Conservation (phyloP, 2,888 invertebrate species). For the Diploptera punctata region DNA sequence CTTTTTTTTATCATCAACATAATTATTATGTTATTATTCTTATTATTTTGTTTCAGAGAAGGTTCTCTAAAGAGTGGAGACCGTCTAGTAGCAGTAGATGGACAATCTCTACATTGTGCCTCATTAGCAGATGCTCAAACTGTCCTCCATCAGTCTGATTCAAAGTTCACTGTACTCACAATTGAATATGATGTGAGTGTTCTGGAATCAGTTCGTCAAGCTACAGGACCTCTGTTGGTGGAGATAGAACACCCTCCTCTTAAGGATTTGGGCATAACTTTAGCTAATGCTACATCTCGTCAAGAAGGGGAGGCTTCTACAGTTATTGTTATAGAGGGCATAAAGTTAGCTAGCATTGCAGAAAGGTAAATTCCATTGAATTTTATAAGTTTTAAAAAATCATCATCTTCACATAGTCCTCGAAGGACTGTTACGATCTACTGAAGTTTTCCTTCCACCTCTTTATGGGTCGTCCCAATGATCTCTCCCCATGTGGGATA, state of each 20-base stretch:
- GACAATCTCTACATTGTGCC: constrained; percentile 72
- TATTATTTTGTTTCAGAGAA: constrained; percentile 66
- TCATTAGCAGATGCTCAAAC: constrained; percentile 85
- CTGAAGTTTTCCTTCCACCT: too few relatives aligned
- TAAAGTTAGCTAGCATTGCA: constrained; percentile 85
- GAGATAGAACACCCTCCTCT: constrained; percentile 88
- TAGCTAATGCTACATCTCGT: constrained; percentile 67
- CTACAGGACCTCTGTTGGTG: constrained; percentile 86
- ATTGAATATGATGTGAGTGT: constrained; percentile 93
- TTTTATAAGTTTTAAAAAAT: too few relatives aligned
- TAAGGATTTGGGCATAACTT: constrained; percentile 82
- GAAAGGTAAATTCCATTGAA: constrained; percentile 79
- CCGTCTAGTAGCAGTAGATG: constrained; percentile 84
- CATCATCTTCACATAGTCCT: too few relatives aligned
- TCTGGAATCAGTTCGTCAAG: constrained; percentile 85
- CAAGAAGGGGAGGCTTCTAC: constrained; percentile 70
- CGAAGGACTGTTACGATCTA: too few relatives aligned
- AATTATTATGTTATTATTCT: too few relatives aligned
- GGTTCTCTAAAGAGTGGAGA: constrained; percentile 92
- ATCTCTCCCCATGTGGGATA: too few relatives aligned
- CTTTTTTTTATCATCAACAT: too few relatives aligned
- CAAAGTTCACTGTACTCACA: constrained; percentile 75
- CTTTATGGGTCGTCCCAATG: too few relatives aligned
- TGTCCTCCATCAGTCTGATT: constrained; percentile 67
- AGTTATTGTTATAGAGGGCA: constrained; percentile 77